Conservation (phyloP, 1,140 invertebrate genomes). For the Cherax destructor region DNA sequence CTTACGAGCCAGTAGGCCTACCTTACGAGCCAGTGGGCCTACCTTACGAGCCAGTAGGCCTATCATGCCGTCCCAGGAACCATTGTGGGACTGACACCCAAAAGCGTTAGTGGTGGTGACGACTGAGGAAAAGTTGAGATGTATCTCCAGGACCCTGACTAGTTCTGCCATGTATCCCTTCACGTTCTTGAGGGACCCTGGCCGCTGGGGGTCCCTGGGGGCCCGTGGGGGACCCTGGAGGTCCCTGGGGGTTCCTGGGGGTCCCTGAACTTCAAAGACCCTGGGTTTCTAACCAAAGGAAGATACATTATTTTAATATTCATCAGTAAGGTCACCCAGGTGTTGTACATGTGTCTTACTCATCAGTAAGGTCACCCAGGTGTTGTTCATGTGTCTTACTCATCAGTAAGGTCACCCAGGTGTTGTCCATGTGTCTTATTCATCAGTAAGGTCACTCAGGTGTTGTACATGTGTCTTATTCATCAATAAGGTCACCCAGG, state of each 20-base stretch:
- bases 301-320: neutral
- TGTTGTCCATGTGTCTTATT: no score
- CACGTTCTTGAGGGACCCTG: neutral
- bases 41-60: slow-evolving; percentile 23
- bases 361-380: no score
- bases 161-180: slow-evolving; percentile 32
- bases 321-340: no score
- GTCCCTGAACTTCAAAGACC: slow-evolving; percentile 17
- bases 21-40: neutral
- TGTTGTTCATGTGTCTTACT: no score
- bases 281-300: slow-evolving; percentile 29
- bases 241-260: no score
- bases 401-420: no score
- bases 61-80: slow-evolving; percentile 57
- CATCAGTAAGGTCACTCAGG: no score
- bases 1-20: no score
- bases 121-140: slow-evolving; percentile 32
- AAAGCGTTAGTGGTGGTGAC: slow-evolving; percentile 48
- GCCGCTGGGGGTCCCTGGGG: neutral
- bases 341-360: no score
- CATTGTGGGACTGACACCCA: slow-evolving; percentile 17
- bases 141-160: neutral
- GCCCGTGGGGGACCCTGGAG: no score
- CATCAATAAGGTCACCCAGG: no score
- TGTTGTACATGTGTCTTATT: no score